Base-by-base conservation (phyloP, 2,113 vertebrate species). In the Neopipo cinnamomea region DNA sequence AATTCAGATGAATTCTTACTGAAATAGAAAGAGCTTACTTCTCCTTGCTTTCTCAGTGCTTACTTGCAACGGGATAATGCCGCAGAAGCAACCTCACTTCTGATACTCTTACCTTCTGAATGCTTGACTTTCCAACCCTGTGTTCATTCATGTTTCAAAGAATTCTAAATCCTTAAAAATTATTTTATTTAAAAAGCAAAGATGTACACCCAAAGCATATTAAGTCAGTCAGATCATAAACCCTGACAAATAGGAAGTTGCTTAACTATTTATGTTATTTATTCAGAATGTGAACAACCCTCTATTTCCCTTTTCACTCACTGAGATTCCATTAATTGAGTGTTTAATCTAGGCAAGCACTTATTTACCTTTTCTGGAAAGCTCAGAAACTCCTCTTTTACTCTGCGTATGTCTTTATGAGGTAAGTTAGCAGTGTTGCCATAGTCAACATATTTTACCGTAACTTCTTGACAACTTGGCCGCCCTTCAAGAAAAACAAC, bases 371-470 rank as follows among this genome's bases (percentile, higher is more conserved):
- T 98, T 91, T 97, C 97, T 63, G 99, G 99, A 62, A 97, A 96
- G 24, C 94, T 97, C 73, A 99, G 97, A 91, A 99, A 98, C 82
- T 99, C 98, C 79, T 98, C 97, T 85, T 98, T 99, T 58, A 99
- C 98, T 95, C 97, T 98, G 96, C 98, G 96, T 94, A 99, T 96
- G 58, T 98, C 97, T 76, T 96, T 97, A 76, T 98, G 95, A 56
- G 97, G 95, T 93, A 99, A 55, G 42, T 89, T 98, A 61, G 97
- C 97, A 93, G 94, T 75, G 47, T 97, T 98, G 63, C 99, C 99
- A 30, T 98, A 98, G 94, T 99, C 99, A 42, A 99, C 98, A 22
- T 98, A 99, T 53, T 84, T 98, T 37, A 99, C 98, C 49, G 97
- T 97, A 92, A 99, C 98, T 97, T 98, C 97, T 37, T 82, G 96